A percentile compares a stretch with the other conserved stretches of the same genome.
Evolutionary conservation across 2,113 vertebrate species (phyloP).

Genomic region (Sardina pilchardus): DNA sequence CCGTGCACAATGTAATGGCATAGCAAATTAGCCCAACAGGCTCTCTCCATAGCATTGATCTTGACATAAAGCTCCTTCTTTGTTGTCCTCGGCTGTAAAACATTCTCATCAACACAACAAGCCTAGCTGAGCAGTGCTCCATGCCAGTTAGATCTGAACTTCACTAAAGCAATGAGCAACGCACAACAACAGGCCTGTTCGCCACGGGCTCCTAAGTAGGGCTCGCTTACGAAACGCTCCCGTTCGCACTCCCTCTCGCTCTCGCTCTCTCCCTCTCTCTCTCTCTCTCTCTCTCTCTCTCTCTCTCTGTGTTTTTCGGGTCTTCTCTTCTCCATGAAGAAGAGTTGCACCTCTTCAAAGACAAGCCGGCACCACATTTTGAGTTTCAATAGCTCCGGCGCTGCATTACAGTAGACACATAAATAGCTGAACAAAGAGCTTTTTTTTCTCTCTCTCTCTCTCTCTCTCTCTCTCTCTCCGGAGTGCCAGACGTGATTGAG

Average conservation of each 20-base stretch:
- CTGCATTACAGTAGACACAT: background rate
- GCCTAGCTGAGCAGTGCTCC: background rate
- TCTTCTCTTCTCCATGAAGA: background rate
- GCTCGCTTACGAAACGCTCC: background rate
- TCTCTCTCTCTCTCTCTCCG: background rate
- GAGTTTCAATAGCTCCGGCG: background rate
- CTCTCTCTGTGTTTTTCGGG: background rate
- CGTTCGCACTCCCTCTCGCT: background rate
- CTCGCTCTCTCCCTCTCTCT: background rate
- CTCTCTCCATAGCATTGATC: conserved; percentile 61
- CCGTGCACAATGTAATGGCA: conserved; percentile 20
- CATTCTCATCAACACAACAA: background rate
- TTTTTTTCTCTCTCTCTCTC: no score
- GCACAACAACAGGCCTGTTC: conserved; percentile 66
- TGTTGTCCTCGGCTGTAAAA: background rate
- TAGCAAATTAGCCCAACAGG: background rate
- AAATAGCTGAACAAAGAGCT: conserved; percentile 3
- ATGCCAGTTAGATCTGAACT: background rate
- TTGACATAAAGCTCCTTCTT: conserved; percentile 67
- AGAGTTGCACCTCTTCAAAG: background rate
- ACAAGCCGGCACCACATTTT: background rate
- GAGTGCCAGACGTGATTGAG: conserved; percentile 31
- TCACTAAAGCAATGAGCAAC: conserved; percentile 55
- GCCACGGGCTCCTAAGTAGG: background rate
- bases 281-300: background rate